Evolutionary conservation across 2,797 vertebrate species (phyloP), one percentile per base, ranked within the genome.

Genomic region (Falco columbarius): DNA sequence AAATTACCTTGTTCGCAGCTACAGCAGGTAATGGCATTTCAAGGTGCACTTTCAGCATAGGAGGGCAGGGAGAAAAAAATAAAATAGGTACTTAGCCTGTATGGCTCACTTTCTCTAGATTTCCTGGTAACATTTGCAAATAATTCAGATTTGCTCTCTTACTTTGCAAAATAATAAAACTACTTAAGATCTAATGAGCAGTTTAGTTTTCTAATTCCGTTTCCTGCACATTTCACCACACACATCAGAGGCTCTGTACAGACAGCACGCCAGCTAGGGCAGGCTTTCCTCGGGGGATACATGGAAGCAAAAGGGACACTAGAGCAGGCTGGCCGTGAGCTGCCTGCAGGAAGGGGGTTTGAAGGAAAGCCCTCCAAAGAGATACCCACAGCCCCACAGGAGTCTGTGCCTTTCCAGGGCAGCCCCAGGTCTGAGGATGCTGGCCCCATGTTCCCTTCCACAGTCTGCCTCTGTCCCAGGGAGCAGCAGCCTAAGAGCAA

Each of bases 1-100:
- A 98, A 98, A 99, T 97, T 97, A 97, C 97, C 95, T 97, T 95
- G 93, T 59, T 94, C 95, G 95, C 68, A 87, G 91, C 88, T 96
- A 93, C 14, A 92, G 90, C 91, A 96, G 85, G 89, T 95, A 98
- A 97, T 84, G 89, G 93, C 95, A 96, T 97, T 98, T 98, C 97
- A 97, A 98, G 96, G 96, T 93, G 63, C 79, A 81, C 20, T 68
- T 71, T 63, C 13, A 94, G 72, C 30, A 79, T 4, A 42, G 29
- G 4, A 46, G 59, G 52, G 17, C 27, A 61, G 30, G 4, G 7
- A 27, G 4, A 7, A 9, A 44, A 22, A 23, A 66, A 40, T 71
- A 59, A 74, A 46, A 34, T 4, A 58, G 10, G 34, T 1, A 3
- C 14, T 81, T 70, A 70, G 59, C 18, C 20, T 88, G 26, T 14